Evolutionary conservation across 2,113 vertebrate species (phyloP), one percentile per base, ranked within the genome.

Genomic region (Anolis carolinensis): DNA sequence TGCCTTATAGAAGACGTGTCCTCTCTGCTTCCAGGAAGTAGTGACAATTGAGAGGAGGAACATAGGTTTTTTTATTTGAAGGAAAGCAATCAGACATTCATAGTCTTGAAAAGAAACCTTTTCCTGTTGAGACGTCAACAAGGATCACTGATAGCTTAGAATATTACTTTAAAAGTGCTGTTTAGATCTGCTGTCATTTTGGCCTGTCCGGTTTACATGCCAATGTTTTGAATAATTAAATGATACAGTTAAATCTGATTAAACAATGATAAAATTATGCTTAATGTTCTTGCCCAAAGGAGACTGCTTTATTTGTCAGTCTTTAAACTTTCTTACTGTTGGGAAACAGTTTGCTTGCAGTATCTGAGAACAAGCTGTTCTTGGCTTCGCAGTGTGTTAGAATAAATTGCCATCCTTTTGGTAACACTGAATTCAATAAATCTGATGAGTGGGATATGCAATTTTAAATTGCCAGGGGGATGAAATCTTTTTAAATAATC

Each of bases 281-380:
- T 63, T 52, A 50, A 52, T 79, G 59, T 80, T 36, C n/a, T 74
- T 71, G 63, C 4, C 63, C 44, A 32, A 32, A 68, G 32, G 30
- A 20, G 52, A n/a, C 7, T 8, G 50, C 68, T 39, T 84, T 65
- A n/a, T 5, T 8, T 14, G 52, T n/a, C 8, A 59, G 13, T 23
- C 30, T 14, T 70, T 68, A 30, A 67, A 2, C 36, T 84, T 74
- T 65, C 70, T 81, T 85, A 70, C 81, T 78, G 65, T 27, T 27
- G 21, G 48, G 34, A 44, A 82, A 70, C 79, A 55, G 62, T 82
- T 67, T 63, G 34, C 16, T 83, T 84, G 59, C 32, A 36, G 32
- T 39, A 9, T 14, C 39, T 75, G 82, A 55, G 87, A 80, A 80
- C 76, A 55, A n/a, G 6, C 75, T 75, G 87, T 88, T 67, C 82